A percentile compares a stretch with the other conserved stretches of the same genome.
Conservation (phyloP, 2,113 vertebrate species). For the Bolborhynchus lineola region DNA sequence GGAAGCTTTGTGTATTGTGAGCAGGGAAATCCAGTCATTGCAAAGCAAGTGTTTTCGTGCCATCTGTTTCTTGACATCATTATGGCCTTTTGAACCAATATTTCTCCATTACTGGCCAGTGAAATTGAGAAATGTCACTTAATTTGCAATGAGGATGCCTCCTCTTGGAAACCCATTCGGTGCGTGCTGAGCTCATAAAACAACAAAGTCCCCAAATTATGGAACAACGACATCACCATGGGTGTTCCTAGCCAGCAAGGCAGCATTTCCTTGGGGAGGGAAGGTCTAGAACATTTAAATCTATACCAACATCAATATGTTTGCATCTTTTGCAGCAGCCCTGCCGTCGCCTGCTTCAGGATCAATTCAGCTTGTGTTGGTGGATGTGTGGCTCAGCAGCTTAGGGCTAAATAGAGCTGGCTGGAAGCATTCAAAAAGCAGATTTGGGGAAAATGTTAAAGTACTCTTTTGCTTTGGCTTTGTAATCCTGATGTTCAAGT, state of each 20-base stretch:
- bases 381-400: fast-evolving
- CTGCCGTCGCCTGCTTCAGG: not conserved
- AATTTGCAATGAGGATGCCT: not conserved
- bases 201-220: not conserved
- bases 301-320: not conserved
- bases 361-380: fast-evolving
- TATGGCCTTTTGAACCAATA: not conserved
- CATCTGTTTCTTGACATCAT: not conserved
- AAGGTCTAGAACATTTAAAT: not conserved
- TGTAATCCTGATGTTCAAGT: not conserved
- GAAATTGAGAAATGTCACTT: not conserved
- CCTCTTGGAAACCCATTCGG: not conserved
- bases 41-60: fast-evolving
- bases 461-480: not conserved
- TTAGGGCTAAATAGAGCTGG: not conserved
- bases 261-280: not conserved
- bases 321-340: not conserved
- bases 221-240: not conserved
- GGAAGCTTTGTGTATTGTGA: not conserved
- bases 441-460: not conserved
- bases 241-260: not conserved
- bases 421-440: not conserved
- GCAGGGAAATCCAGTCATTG: not conserved
- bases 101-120: not conserved
- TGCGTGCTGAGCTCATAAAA: fast-evolving